Evolutionary conservation across 2,888 invertebrate genomes (phyloP).

Genomic region (Sesia apiformis): DNA sequence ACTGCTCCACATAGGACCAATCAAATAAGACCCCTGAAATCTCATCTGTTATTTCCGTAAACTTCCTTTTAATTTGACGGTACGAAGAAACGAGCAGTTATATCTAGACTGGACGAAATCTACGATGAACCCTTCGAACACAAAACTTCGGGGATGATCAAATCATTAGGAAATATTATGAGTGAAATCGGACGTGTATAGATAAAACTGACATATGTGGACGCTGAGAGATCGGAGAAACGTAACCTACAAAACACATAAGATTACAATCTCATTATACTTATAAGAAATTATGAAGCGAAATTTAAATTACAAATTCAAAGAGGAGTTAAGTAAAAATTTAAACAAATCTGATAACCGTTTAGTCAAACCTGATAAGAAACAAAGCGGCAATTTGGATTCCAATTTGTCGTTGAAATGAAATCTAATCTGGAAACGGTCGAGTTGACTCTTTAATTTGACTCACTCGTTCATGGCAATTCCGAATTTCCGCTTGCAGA

Average conservation of each 20-base stretch:
- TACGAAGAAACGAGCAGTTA: conserved; percentile 21
- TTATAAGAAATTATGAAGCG: no score
- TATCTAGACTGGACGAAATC: conserved; percentile 22
- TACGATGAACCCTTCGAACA: conserved; percentile 34
- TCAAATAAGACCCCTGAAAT: conserved; percentile 33
- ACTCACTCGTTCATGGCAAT: conserved; percentile 12
- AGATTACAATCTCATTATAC: no score
- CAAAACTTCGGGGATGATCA: conserved; percentile 31
- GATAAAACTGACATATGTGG: conserved; percentile 23
- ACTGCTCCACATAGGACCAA: conserved; percentile 50
- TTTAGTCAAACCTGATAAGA: conserved; percentile 11
- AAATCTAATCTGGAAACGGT: conserved; percentile 16
- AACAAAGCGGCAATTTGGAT: conserved; percentile 29
- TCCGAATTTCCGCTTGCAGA: conserved; percentile 17
- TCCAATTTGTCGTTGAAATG: conserved; percentile 15
- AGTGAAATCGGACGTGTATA: conserved; percentile 39
- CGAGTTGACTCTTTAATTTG: conserved; percentile 21
- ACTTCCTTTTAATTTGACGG: conserved; percentile 12
- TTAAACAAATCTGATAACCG: conserved; percentile 5
- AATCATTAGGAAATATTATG: conserved; percentile 39
- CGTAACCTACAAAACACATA: no score
- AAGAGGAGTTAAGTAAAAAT: neutral
- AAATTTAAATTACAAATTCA: neutral
- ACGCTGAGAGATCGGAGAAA: no score
- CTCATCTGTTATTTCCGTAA: conserved; percentile 35